Base-by-base conservation (phyloP, 2,888 invertebrate genomes). In the Clunio marinus region DNA sequence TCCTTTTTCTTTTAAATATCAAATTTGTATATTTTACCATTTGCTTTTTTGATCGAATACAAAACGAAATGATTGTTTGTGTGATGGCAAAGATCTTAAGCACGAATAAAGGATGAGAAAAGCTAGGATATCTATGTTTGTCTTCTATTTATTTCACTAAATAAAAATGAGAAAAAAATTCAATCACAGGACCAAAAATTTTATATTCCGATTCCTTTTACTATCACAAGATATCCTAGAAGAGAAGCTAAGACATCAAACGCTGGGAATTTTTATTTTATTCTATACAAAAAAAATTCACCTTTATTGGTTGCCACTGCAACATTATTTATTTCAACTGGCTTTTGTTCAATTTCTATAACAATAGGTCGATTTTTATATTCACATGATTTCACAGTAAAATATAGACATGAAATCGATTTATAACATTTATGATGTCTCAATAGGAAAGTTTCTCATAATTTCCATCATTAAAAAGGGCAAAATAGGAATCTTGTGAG, bases 401-500 rank as follows among this genome's bases (percentile, higher is more conserved):
- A 63, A 41, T 17, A 51, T 51, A 8, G 20, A 57, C 57, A 57
- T 57, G 57, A 57, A 66, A 66, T 66, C 66, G 55, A 66, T 66
- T 66, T 66, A 66, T 66, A 15, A 63, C 45, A 27, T 10, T 62
- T 37, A 28, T 66, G 66, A 66, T 66, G 66, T 66, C 55, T 66
- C 46, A 25, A 66, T 66, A 55, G 28, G 35, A 35, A 51, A 28
- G 17, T 55, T 46, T 27, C 35, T 28, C 66, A 59, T 25, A 15
- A 25, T 32, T 59, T 25, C 41, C 46, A 66, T 66, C 66, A 66
- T 66, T 66, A 66, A 24, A 27, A 25, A 27, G 15, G 22, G 28
- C 28, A 55, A 25, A 46, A 55, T 20, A n/a, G n/a, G n/a, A 45
- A 45, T 27, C 8, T 27, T 10, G 46, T 66, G 51, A 66, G 20